Base-by-base conservation (phyloP, 2,797 vertebrate genomes). In the Sternarchorhynchus goeldii region DNA sequence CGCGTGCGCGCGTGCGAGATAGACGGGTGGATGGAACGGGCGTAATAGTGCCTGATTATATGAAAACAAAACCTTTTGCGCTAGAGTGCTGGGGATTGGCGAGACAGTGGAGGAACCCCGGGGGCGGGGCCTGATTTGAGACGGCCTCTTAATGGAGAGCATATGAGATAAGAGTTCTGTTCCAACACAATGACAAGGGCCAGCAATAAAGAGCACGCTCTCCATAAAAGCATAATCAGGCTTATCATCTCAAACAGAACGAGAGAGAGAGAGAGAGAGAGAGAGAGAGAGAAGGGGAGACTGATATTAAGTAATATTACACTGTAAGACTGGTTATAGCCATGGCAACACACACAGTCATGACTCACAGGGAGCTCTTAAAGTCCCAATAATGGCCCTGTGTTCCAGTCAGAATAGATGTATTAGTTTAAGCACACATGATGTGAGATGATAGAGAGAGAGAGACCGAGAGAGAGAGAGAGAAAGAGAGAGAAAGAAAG, bases 141-240 rank as follows among this genome's bases (percentile, higher is more conserved):
- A 29, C 21, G 25, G 5, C 16, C 41, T 69, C 21, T 53, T 69
- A 69, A 69, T 53, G 45, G 20, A 69, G 66, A 29, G 53, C 21
- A 55, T 16, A 18, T 14, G 12, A 31, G 41, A 69, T 69, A 69
- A 50, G 36, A 18, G 66, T 39, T 29, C 45, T 4, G 29, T 69
- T 45, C 5, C 4, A 55, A 45, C 41, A 53, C 66, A 50, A 69
- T n/a, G 66, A 55, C 66, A 69, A 69, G 29, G 25, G 25, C 12
- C 45, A 69, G 53, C 66, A 69, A 53, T 53, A 69, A 69, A 50
- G 45, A 69, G 66, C 66, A 68, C 29, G 39, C 41, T 25, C 50
- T 29, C 66, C 16, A 69, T 69, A 69, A 69, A 55, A 69, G 66
- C 66, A 69, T 53, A 21, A 67, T 67, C 65, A 68, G 65, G 65